A percentile compares a stretch with the other conserved stretches of the same genome.
These are phyloP conservation scores for Eupleurogrammus muticus DNA, from an alignment of 2,797 vertebrate species.

Conservation along the genomic window DNA sequence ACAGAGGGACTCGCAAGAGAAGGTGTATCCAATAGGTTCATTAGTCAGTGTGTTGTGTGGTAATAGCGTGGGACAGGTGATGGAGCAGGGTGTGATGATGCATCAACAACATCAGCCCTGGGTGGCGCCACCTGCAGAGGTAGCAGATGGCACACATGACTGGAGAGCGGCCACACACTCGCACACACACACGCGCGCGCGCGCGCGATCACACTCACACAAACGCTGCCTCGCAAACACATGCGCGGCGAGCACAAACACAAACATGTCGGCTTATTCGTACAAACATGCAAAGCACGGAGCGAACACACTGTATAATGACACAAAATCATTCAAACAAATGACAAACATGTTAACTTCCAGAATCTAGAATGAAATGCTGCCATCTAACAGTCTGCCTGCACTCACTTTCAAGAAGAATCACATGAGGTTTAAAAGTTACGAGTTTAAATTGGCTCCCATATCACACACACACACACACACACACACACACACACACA, in stretches of 20 bases:
- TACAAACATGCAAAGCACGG: background rate
- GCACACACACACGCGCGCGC: conserved; percentile 28
- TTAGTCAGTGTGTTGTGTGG: conserved; percentile 75
- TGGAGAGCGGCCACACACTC: conserved; percentile 64
- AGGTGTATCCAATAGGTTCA: conserved; percentile 68
- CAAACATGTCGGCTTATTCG: conserved; percentile 10
- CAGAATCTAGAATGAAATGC: conserved; percentile 13
- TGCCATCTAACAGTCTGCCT: conserved; percentile 2
- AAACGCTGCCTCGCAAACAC: conserved; percentile 16
- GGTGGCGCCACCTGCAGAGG: conserved; percentile 84
- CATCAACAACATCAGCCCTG: conserved; percentile 85
- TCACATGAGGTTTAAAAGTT: conserved; percentile 30
- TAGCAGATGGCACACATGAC: conserved; percentile 86
- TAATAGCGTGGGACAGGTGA: conserved; percentile 82
- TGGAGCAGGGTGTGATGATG: conserved; percentile 85
- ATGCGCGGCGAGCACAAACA: background rate
- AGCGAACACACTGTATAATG: background rate
- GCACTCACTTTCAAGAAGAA: conserved; percentile 13
- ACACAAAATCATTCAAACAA: background rate
- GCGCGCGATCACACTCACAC: background rate
- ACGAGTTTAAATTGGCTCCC: conserved; percentile 37
- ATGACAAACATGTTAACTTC: conserved; percentile 49
- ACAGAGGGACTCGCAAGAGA: conserved; percentile 27
- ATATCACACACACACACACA: conserved; percentile 28
- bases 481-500: conserved; percentile 14